phyloP scores from a whole-genome alignment of 2,888 invertebrate genomes.

The Balanococcus diminutus region DNA sequence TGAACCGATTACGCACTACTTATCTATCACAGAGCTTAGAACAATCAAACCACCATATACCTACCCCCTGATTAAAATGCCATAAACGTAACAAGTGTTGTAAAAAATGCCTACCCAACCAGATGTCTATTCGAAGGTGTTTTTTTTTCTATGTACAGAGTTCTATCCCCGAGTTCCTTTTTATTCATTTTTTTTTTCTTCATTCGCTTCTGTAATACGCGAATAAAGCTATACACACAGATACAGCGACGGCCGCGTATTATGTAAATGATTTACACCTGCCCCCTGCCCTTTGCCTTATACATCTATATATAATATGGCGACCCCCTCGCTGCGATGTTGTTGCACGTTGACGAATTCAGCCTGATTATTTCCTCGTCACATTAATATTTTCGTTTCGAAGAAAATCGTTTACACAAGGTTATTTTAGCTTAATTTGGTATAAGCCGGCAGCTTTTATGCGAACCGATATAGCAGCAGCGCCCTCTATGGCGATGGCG shows the following conservation, averaged over 20 bases:
- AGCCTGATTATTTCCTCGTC: neutral
- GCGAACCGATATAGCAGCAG: neutral
- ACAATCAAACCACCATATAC: too few relatives aligned
- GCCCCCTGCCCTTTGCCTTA: neutral
- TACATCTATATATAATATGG: neutral
- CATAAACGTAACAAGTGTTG: constrained; percentile 9
- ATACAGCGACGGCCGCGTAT: neutral
- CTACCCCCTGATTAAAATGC: constrained; percentile 8
- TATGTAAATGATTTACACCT: neutral
- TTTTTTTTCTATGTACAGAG: neutral
- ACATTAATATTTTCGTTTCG: neutral
- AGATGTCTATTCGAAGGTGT: neutral
- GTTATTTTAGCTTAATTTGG: constrained; percentile 31
- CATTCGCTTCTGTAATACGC: neutral
- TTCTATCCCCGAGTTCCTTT: neutral
- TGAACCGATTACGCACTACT: neutral
- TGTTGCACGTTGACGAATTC: neutral
- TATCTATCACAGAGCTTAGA: neutral
- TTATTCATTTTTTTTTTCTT: neutral
- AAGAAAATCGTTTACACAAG: constrained; percentile 24
- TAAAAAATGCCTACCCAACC: neutral
- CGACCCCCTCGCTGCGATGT: neutral
- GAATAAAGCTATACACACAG: neutral
- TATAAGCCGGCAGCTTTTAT: neutral
- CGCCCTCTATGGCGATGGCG: neutral